Evolutionary conservation across 2,797 vertebrate genomes (phyloP), one percentile per base, ranked within the genome.

Genomic region (Ibycter americanus): DNA sequence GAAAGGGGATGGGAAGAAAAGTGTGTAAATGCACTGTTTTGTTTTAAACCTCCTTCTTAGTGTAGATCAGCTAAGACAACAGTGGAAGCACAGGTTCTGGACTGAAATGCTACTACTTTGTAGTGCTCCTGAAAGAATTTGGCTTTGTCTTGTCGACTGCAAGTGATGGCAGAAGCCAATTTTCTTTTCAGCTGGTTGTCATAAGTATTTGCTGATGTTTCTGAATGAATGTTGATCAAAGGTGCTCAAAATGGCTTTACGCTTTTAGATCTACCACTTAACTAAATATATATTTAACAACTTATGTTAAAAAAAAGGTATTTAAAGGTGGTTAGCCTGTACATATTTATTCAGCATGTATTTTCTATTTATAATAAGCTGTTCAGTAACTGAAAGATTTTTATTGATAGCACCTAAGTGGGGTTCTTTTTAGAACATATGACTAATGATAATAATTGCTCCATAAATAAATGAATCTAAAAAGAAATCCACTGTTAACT

Each of bases 131-230:
- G 54, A 92, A 59, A 93, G 49, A 72, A 66, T 81, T 44, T 79
- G 34, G 32, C 80, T 94, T 89, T 71, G 22, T 89, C 88, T 93
- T 91, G 62, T 86, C 90, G 96, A 78, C 51, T 40, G 3, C 58
- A 88, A 67, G 38, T 29, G 61, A 62, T 54, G 83, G 86, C 92
- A 96, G 71, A 68, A 79, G 56, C 67, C 89, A 92, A 52, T 91
- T 84, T 81, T 70, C 72, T 87, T 91, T 92, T 93, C 88, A 97
- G 42, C 32, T 51, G 34, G 40, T 51, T 79, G 42, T 93, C 65
- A 55, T 25, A 54, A 87, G 81, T 82, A 79, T 90, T 94, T 90
- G 26, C 65, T 93, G 73, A 72, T 38, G 71, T 86, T 96, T 82
- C 80, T 58, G 65, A 80, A 63, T 49, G 11, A 66, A 34, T 15